Base-by-base conservation (phyloP, 2,888 invertebrate species). In the Erebia ligea region DNA sequence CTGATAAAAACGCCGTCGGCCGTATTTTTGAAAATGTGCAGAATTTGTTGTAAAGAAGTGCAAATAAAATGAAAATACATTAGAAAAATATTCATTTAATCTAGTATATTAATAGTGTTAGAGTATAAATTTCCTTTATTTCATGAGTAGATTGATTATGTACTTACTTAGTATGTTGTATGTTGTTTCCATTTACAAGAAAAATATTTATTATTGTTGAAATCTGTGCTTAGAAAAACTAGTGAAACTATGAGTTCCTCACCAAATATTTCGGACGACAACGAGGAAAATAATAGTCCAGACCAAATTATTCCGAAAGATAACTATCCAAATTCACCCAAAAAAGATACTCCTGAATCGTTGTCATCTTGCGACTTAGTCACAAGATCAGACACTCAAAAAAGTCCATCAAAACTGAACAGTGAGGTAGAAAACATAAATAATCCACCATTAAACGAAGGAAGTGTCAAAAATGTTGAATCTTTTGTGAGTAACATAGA, bases 171-270 rank as follows among this genome's bases (percentile, higher is more conserved):
- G 13, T 45, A 45, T 45, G 45, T 11, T n/a, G 13, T 54, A 11
- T 13, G 56, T 58, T 34, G 34, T 34, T 58, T 58, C n/a, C 1
- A 58, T 8, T 58, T 2, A 58, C 11, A 6, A 21, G n/a, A 34
- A 34, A 15, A 8, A 58, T 58, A 54, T n/a, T 45, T 8, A 52
- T 34, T 58, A n/a, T 45, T 13, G 19, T 61, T 42, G 17, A 42
- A 19, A 61, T 52, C 52, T 64, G 10, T 34, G 54, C 19, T 19
- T 54, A 17, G 52, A 10, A 2, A 54, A n/a, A n/a, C n/a, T n/a
- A n/a, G 54, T 54, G 17, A 34, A 64, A 64, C n/a, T 54, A 64
- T 64, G 64, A 64, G 52, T 64, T 64, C 52, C 5, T 40, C n/a
- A 17, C 52, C n/a, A 64, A 64, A 19, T 17, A 17, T 34, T 40